phyloP scores from a whole-genome alignment of 1,140 invertebrate genomes.

The Monomorium pharaonis region DNA sequence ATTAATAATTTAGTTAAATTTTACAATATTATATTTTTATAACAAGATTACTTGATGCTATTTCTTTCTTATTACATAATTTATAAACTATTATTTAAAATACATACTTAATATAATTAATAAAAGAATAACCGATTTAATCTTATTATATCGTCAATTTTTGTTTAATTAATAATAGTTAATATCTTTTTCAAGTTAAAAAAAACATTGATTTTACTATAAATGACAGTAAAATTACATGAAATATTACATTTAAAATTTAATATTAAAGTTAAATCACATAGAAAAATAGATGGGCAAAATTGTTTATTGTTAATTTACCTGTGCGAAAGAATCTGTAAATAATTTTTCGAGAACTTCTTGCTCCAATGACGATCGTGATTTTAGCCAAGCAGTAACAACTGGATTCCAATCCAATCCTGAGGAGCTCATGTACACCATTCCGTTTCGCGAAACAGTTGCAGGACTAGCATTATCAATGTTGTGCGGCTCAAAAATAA shows the following conservation, averaged over 20 bases:
- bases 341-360: conserved; percentile 92
- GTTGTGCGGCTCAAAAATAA: conserved; percentile 98
- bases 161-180: neutral
- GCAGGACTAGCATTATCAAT: conserved; percentile 98
- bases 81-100: neutral
- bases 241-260: neutral
- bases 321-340: conserved; percentile 90
- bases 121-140: neutral
- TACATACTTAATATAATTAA: neutral
- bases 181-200: neutral
- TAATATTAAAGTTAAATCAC: neutral
- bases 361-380: conserved; percentile 89
- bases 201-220: neutral
- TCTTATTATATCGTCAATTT: neutral
- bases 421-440: conserved; percentile 99
- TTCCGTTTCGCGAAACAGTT: conserved; percentile 97
- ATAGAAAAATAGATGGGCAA: neutral
- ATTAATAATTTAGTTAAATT: neutral
- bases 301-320: conserved; percentile 46
- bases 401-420: conserved; percentile 96
- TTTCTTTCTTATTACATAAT: too few species aligned
- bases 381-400: conserved; percentile 93
- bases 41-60: neutral
- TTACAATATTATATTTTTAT: conserved; percentile 13
- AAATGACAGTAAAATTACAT: neutral